Percentiles rank a stretch among this genome's conserved stretches.
Evolutionary conservation across 2,113 vertebrate genomes (phyloP).

Genomic region (Calypte anna): DNA sequence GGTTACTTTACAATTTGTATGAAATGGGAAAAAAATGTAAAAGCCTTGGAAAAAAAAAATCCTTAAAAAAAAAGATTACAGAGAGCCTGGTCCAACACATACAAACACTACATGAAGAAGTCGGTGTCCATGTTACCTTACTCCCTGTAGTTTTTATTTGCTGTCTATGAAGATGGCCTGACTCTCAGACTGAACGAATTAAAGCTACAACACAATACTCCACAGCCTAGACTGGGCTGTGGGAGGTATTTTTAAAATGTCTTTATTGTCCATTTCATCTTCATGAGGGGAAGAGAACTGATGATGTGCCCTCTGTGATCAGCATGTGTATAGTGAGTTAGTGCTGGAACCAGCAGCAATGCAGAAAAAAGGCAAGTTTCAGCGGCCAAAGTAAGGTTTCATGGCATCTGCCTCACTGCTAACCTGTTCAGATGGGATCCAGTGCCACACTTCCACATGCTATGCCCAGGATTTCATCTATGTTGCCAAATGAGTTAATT

Average conservation of each 20-base stretch:
- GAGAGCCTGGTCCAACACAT: neutral
- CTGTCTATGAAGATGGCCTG: neutral
- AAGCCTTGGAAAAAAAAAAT: neutral
- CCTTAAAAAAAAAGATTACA: neutral
- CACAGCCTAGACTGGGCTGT: neutral
- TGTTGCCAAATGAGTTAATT: neutral
- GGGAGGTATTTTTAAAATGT: neutral
- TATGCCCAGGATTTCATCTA: neutral
- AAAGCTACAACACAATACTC: neutral
- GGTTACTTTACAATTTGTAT: neutral
- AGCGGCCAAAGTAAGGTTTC: neutral
- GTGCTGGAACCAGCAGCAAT: neutral
- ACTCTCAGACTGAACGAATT: neutral
- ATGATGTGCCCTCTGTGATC: neutral
- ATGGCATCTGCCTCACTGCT: neutral
- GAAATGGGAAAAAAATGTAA: neutral
- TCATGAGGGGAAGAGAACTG: neutral
- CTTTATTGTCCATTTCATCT: neutral
- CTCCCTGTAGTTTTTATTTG: neutral
- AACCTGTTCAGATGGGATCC: neutral
- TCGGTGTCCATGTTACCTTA: fast-evolving
- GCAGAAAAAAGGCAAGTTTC: neutral
- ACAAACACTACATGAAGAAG: neutral
- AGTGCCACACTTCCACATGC: neutral
- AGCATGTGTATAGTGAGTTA: neutral